These are phyloP conservation scores for Smutsia temminckii DNA, from an alignment of 2,797 vertebrate species.

Conservation along the genomic window DNA sequence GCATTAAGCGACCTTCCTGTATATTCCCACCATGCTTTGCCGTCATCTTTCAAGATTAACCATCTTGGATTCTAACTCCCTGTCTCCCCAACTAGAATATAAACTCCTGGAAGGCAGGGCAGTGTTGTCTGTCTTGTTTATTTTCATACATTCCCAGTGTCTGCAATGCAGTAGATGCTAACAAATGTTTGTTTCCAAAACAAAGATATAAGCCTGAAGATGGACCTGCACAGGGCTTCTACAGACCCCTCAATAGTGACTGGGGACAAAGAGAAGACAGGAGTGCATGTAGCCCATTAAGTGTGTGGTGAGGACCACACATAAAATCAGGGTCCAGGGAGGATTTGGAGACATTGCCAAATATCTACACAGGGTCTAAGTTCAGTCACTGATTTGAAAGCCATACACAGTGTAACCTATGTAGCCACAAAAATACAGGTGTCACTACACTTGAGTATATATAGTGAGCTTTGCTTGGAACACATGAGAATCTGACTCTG, in stretches of 20 bases:
- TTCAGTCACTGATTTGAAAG: neutral
- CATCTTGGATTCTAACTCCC: neutral
- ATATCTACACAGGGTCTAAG: neutral
- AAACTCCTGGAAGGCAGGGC: neutral
- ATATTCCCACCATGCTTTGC: neutral
- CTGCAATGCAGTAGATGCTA: neutral
- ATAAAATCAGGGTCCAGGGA: neutral
- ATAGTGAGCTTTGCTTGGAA: neutral
- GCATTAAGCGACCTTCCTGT: neutral
- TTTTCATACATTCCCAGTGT: neutral
- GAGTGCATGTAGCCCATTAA: accelerated
- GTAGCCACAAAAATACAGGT: neutral
- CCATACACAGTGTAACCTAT: neutral
- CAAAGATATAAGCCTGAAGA: neutral
- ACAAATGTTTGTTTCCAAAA: neutral
- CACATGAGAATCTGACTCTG: neutral
- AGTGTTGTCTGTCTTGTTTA: neutral
- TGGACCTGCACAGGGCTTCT: neutral
- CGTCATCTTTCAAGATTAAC: neutral
- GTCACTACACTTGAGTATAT: neutral
- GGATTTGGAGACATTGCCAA: neutral
- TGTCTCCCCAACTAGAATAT: neutral
- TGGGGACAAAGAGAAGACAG: neutral
- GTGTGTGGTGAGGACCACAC: neutral
- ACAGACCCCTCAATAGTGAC: neutral